Base-by-base conservation (phyloP, 2,113 vertebrate genomes). In the Dipodomys stephensi region DNA sequence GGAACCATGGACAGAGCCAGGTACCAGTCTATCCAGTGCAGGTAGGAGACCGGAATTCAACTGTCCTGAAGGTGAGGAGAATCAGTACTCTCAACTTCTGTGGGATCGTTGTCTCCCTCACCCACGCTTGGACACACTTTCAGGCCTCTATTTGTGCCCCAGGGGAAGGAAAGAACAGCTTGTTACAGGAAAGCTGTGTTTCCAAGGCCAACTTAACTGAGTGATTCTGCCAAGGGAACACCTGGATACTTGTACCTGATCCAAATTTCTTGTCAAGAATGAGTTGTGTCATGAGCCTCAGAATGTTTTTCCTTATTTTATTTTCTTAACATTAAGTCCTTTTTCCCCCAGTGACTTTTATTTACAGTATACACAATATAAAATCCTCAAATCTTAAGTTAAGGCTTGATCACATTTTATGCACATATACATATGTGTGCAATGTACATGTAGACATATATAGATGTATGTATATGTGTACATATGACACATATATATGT, bases 241-340 rank as follows among this genome's bases (percentile, higher is more conserved):
- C 9, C 69, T 74, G 73, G 28, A 74, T 65, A 18, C 46, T 57
- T 46, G 35, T 28, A 20, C 57, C 30, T 88, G 32, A 71, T 62
- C 30, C 53, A 88, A 44, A 77, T 93, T 92, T 92, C 85, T 83
- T 57, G 67, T 88, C 62, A 39, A 86, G 87, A 78, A 67, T 1
- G 3, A 77, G 57, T 32, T 44, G 28, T 13, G 32, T 13, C 30
- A 79, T 57, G 90, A 57, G 27, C 67, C 46, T 73, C n/a, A 39
- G 3, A 23, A 49, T 35, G 60, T 10, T 15, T 32, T 68, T 19
- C 53, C 32, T 32, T 27, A 18, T 4, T 60, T 81, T 72, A 39
- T 39, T 39, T 93, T 88, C 22, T 86, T 91, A 92, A 86, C 12
- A 49, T 53, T 83, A 64, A 60, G 22, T 46, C 46, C 35, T 23